Conservation (phyloP, 2,888 invertebrate species). For the Diaphora mendica region DNA sequence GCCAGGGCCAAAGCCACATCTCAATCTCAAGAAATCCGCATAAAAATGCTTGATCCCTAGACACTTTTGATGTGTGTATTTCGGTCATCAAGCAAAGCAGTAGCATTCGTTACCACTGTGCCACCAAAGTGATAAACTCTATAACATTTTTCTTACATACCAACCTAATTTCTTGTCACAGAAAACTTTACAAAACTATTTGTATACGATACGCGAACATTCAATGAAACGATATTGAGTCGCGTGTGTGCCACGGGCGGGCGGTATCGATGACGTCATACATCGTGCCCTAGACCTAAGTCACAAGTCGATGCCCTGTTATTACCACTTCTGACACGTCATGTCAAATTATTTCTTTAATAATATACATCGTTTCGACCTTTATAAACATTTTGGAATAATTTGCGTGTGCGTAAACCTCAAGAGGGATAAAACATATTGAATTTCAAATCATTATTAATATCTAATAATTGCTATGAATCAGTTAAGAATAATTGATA, state of each 20-base stretch:
- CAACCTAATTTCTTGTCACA: not conserved
- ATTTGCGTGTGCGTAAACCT: not conserved
- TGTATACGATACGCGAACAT: not conserved
- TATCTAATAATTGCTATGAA: too few species aligned
- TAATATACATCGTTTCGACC: not conserved
- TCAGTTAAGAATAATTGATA: too few species aligned
- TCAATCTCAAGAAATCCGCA: too few species aligned
- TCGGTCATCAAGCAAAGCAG: too few species aligned
- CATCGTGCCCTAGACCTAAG: conserved; percentile 14
- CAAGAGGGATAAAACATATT: not conserved
- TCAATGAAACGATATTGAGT: not conserved
- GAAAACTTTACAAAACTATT: not conserved
- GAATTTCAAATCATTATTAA: not conserved
- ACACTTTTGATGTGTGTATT: too few species aligned
- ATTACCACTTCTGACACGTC: conserved; percentile 8
- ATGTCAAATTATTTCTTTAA: not conserved
- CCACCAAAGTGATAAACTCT: too few species aligned
- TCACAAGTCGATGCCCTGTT: conserved; percentile 21
- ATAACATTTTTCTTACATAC: not conserved
- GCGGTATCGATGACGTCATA: conserved; percentile 6
- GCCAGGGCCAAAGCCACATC: too few species aligned
- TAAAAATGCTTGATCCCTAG: too few species aligned
- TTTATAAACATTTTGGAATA: not conserved
- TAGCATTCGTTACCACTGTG: too few species aligned
- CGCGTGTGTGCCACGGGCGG: not conserved